Evolutionary conservation across 2,113 vertebrate genomes (phyloP), one percentile per base, ranked within the genome.

Genomic region (Cyphomyrus discorhynchus): DNA sequence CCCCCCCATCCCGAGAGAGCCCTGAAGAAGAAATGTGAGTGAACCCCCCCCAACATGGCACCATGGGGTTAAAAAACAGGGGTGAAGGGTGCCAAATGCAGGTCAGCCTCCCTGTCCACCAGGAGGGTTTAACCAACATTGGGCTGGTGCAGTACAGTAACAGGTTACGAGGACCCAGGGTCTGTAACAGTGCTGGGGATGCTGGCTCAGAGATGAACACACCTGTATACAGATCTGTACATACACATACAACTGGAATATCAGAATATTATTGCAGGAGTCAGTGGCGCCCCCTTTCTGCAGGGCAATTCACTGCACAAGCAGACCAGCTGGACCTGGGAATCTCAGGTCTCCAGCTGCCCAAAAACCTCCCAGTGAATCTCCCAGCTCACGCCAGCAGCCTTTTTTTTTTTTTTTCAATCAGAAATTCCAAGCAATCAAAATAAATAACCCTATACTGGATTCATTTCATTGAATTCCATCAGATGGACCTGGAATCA

Each of bases 241-340:
- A 19, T 45, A 86, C 19, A 94, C 93, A 94, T 7, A 86, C 46
- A 53, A 56, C 49, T 62, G 13, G 8, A 45, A 35, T 58, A 58
- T 58, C 35, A 62, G 53, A 66, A 66, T 58, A 88, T 92, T 90
- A 92, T 90, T 90, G 90, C 91, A 87, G 88, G 90, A 92, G 91
- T 91, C 88, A 87, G 88, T 89, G 3, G 31, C 74, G 89, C 90
- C 91, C 70, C 90, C 91, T 91, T 91, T 91, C 90, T 89, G 86
- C 88, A 84, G 90, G 80, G 92, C 85, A 53, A 90, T 90, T 86
- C 84, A 85, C 88, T 31, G 56, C 53, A 27, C 39, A 35, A 62
- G 56, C 7, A 46, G 11, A 62, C 35, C 35, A 42, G 53, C 17
- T 62, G 35, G 7, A 27, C 58, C 58, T 45, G 3, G 39, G 42